A percentile compares a stretch with the other conserved stretches of the same genome.
Conservation (phyloP, 2,888 invertebrate species). For the Drosophila suboccidentalis region DNA sequence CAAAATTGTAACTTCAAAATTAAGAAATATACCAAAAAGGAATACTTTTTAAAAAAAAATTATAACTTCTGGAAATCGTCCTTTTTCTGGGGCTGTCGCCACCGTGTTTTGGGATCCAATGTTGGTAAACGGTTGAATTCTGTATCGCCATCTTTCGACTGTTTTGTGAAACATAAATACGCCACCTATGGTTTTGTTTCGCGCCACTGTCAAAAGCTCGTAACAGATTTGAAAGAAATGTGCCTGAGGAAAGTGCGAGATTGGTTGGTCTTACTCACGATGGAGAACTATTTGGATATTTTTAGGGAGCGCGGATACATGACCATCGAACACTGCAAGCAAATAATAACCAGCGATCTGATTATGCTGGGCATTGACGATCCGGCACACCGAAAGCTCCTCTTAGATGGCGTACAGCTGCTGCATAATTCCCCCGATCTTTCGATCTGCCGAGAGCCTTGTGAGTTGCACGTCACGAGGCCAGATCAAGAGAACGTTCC, state of each 20-base stretch:
- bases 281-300: constrained; percentile 50
- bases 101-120: no score
- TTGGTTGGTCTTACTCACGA: constrained; percentile 60
- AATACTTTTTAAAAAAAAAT: no score
- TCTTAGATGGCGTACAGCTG: constrained; percentile 52
- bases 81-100: no score
- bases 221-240: constrained; percentile 33
- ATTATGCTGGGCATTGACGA: constrained; percentile 49
- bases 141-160: no score
- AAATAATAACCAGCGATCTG: constrained; percentile 46
- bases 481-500: background rate
- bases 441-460: constrained; percentile 32
- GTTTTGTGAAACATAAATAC: no score
- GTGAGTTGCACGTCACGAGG: constrained; percentile 18
- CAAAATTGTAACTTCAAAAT: no score
- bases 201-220: constrained; percentile 27
- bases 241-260: constrained; percentile 53
- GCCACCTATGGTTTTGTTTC: background rate
- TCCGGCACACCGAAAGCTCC: constrained; percentile 37
- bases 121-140: no score
- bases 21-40: no score
- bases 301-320: constrained; percentile 47
- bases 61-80: no score
- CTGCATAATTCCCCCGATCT: constrained; percentile 33
- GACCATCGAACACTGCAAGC: constrained; percentile 39